Evolutionary conservation across 2,888 invertebrate species (phyloP).

Genomic region (Cheilosia scutellata): DNA sequence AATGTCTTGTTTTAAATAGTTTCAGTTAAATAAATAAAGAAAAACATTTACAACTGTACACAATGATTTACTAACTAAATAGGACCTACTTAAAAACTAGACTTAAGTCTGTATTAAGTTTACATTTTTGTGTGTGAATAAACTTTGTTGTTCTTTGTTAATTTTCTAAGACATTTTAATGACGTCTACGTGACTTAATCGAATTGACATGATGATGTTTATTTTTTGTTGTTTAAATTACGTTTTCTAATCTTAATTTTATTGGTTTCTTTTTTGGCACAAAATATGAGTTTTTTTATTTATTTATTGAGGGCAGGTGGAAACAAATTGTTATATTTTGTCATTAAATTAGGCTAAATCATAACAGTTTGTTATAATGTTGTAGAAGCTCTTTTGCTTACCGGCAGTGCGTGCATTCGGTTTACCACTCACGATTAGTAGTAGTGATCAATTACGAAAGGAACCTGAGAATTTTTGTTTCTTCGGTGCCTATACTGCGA

Average conservation of each 20-base stretch:
- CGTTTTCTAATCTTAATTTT: slow-evolving; percentile 43
- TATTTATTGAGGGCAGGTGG: slow-evolving; percentile 1
- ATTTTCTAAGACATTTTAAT: slow-evolving; percentile 38
- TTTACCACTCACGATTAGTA: no score
- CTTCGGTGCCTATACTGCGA: no score
- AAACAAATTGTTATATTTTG: no score
- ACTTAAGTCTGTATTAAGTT: slow-evolving; percentile 59
- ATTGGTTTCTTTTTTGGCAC: slow-evolving; percentile 67
- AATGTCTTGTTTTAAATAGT: slow-evolving; percentile 31
- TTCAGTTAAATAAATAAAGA: slow-evolving; percentile 16
- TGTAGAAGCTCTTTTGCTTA: no score
- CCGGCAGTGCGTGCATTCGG: no score
- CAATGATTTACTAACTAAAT: slow-evolving; percentile 67
- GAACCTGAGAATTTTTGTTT: no score
- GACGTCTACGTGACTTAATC: slow-evolving; percentile 56
- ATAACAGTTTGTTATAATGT: not conserved
- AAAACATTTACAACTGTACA: slow-evolving; percentile 25
- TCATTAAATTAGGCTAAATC: not conserved
- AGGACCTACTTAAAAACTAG: slow-evolving; percentile 57
- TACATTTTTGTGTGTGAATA: slow-evolving; percentile 36
- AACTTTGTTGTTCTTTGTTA: slow-evolving; percentile 31
- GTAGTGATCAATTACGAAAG: no score
- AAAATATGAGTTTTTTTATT: slow-evolving; percentile 25
- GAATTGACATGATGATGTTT: slow-evolving; percentile 69
- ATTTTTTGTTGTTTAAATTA: slow-evolving; percentile 16